Evolutionary conservation across 2,113 vertebrate species (phyloP), one percentile per base, ranked within the genome.

Genomic region (Oxyruncus cristatus): DNA sequence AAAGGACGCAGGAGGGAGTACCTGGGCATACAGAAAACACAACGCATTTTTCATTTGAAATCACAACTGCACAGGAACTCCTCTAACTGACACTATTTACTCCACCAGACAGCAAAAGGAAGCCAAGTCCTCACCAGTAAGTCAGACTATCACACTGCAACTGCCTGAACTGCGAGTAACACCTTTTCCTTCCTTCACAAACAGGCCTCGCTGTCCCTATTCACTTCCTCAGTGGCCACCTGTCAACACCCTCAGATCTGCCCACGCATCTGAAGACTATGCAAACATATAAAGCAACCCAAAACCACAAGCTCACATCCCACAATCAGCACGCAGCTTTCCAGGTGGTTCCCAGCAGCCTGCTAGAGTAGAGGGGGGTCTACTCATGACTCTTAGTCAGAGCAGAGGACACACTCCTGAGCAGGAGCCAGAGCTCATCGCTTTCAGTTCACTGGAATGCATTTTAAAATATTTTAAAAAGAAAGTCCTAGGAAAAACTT

Each of bases 301-400:
- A 62, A 68, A 77, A 61, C 1, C 2, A n/a, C 87, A 13, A 68
- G 39, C 35, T 59, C 44, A 6, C 0, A 0, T 20, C 47, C 52
- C 26, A 37, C 44, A 5, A 1, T 7, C 33, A 37, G 46, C 59
- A 27, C 27, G 30, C 63, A 21, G 46, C 28, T 37, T 41, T 55
- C 46, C 72, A 77, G 52, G 23, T 24, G 16, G 16, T 37, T 85
- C 65, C 59, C 63, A 49, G 32, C 55, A 65, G 41, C 14, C 67
- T 66, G 32, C 28, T n/a, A 71, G 18, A 58, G 30, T 8, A 78
- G 11, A 65, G 35, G 32, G 15, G 32, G 14, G 21, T 81, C 21
- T 22, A 32, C 53, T 33, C 61, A 17, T 0, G 0, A 52, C 39
- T 52, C 12, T 5, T 11, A 28, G 13, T 16, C 58, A 50, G 13